Evolutionary conservation across 2,113 vertebrate species (phyloP).

Genomic region (Trichomycterus rosablanca): DNA sequence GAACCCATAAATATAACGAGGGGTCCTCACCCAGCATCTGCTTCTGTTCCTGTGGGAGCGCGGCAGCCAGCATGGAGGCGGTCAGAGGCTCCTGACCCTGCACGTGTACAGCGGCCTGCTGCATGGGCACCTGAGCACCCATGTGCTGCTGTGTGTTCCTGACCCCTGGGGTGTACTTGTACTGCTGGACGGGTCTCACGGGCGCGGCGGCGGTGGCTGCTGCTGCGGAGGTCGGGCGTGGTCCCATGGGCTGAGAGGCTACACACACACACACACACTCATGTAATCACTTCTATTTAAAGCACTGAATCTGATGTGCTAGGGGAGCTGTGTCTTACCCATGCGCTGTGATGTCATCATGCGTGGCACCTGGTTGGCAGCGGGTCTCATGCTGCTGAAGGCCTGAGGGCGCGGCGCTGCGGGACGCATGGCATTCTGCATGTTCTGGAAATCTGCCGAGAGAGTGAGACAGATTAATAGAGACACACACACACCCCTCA

Average conservation of each 20-base stretch:
- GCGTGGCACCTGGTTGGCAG: constrained; percentile 85
- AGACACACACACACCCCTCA: too few species aligned
- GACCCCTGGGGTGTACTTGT: constrained; percentile 88
- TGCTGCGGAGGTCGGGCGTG: constrained; percentile 68
- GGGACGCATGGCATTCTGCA: constrained; percentile 85
- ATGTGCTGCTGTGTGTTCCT: constrained; percentile 91
- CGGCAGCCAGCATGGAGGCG: constrained; percentile 93
- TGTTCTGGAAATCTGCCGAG: constrained; percentile 86
- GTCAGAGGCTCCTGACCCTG: constrained; percentile 97
- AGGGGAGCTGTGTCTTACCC: constrained; percentile 80
- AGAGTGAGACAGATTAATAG: too few species aligned
- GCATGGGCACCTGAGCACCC: constrained; percentile 81
- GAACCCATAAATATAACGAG: too few species aligned
- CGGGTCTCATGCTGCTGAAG: constrained; percentile 81
- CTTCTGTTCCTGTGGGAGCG: constrained; percentile 96
- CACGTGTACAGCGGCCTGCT: constrained; percentile 94
- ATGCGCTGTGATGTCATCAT: constrained; percentile 89
- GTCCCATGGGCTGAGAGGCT: constrained; percentile 83
- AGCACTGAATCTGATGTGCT: too few species aligned
- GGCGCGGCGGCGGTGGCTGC: constrained; percentile 75
- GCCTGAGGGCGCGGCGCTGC: constrained; percentile 84
- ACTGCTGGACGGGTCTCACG: constrained; percentile 85
- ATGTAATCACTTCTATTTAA: too few species aligned
- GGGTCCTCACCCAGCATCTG: constrained; percentile 98
- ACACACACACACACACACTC: constrained; percentile 32